phyloP scores from a whole-genome alignment of 2,797 vertebrate species.

The Trachops cirrhosus region DNA sequence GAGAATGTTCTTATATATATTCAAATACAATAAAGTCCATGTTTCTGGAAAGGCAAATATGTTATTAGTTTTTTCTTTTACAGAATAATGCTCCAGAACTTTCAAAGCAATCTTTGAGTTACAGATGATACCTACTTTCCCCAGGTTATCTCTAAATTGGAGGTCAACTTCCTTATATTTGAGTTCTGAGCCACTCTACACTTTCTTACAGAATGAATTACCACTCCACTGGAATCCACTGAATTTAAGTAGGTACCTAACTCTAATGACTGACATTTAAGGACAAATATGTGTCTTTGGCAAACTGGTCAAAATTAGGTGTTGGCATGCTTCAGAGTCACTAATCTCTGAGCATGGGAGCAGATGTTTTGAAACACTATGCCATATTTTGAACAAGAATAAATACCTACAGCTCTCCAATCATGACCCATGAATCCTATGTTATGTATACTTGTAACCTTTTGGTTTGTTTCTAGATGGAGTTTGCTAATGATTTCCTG shows the following conservation, averaged over 20 bases:
- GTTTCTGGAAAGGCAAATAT: background rate
- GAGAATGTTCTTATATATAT: background rate
- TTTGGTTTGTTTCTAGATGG: background rate
- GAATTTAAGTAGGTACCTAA: constrained; percentile 57
- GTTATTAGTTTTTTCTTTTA: background rate
- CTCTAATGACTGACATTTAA: constrained; percentile 67
- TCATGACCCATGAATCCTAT: background rate
- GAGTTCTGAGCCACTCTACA: constrained; percentile 64
- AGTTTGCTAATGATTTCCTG: background rate
- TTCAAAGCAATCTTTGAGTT: constrained; percentile 24
- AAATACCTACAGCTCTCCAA: background rate
- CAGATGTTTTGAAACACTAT: background rate
- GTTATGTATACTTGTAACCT: background rate
- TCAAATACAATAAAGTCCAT: background rate
- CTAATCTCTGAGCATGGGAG: constrained; percentile 28
- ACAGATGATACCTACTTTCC: constrained; percentile 18
- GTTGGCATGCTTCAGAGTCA: background rate
- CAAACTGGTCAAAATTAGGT: constrained; percentile 14
- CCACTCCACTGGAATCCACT: constrained; percentile 50
- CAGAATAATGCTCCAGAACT: background rate
- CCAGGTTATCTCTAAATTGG: constrained; percentile 55
- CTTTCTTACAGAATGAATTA: constrained; percentile 60
- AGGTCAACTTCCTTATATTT: constrained; percentile 38
- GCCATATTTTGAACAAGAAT: background rate
- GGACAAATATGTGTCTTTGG: constrained; percentile 60